phyloP scores from a whole-genome alignment of 2,797 vertebrate genomes.

The Podarcis siculus region DNA sequence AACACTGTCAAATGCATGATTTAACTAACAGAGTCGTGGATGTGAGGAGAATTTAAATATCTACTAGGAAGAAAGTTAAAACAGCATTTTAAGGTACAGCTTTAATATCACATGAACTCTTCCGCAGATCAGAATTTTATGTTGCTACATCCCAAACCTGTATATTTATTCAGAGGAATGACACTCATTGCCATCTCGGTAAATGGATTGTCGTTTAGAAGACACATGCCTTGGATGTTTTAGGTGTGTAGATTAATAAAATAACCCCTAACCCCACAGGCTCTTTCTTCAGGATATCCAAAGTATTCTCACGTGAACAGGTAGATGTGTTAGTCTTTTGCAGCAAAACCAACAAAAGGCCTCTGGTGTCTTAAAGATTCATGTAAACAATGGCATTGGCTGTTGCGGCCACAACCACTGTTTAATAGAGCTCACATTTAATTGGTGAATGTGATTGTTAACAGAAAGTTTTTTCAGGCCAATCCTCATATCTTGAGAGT shows the following conservation, averaged over 20 bases:
- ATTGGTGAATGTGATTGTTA: no score
- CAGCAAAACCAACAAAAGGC: not conserved
- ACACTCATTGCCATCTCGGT: not conserved
- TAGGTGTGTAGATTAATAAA: not conserved
- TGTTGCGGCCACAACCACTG: not conserved
- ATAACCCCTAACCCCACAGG: not conserved
- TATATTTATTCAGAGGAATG: not conserved
- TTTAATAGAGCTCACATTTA: not conserved
- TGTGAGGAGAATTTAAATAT: conserved; percentile 13
- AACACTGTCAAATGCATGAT: conserved; percentile 21
- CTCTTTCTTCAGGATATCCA: not conserved
- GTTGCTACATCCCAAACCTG: not conserved
- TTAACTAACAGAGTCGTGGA: not conserved
- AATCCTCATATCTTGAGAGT: not conserved
- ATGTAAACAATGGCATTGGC: not conserved
- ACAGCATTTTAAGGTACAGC: conserved; percentile 10
- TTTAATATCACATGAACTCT: not conserved
- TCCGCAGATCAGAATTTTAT: not conserved
- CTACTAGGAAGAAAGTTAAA: conserved; percentile 2
- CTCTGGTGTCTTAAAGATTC: not conserved
- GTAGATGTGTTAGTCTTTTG: not conserved
- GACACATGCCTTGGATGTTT: not conserved
- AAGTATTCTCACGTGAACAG: not conserved
- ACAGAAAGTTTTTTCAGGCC: not conserved
- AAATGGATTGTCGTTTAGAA: not conserved